phyloP scores from a whole-genome alignment of 2,113 vertebrate genomes.

The Phaethon lepturus region DNA sequence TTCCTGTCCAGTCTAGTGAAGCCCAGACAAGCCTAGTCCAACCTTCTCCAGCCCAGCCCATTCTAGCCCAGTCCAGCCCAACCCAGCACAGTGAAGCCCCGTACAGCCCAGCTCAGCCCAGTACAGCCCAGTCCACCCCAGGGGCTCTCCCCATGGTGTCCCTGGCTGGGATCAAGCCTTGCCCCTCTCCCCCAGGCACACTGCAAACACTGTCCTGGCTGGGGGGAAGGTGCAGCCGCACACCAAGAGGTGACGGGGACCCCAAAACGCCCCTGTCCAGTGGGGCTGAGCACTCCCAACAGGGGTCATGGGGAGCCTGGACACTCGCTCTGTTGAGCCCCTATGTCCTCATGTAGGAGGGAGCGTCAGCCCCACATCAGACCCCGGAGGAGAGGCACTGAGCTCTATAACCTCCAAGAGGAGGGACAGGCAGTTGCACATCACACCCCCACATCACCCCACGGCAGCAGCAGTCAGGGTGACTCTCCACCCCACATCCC shows the following conservation, averaged over 20 bases:
- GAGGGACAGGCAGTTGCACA: not conserved
- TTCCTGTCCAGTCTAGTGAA: not conserved
- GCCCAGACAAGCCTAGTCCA: not conserved
- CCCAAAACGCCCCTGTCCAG: not conserved
- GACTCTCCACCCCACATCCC: not conserved
- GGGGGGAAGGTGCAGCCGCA: not conserved
- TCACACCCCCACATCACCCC: not conserved
- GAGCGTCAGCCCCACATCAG: not conserved
- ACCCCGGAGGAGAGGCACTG: not conserved
- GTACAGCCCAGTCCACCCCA: not conserved
- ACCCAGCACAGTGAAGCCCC: not conserved
- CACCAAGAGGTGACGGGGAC: not conserved
- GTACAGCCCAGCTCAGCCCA: not conserved
- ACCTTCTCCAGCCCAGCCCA: not conserved
- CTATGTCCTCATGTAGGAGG: not conserved
- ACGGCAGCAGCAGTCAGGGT: too few species aligned
- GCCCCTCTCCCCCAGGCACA: too few species aligned
- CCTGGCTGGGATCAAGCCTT: not conserved
- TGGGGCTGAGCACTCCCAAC: fast-evolving
- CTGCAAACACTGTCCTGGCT: not conserved
- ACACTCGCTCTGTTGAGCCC: not conserved
- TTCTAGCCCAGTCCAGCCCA: not conserved
- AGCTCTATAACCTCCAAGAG: not conserved
- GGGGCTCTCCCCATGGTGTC: not conserved
- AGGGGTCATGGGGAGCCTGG: fast-evolving